Evolutionary conservation across 1,140 invertebrate genomes (phyloP).

Genomic region (Tetranychus urticae): DNA sequence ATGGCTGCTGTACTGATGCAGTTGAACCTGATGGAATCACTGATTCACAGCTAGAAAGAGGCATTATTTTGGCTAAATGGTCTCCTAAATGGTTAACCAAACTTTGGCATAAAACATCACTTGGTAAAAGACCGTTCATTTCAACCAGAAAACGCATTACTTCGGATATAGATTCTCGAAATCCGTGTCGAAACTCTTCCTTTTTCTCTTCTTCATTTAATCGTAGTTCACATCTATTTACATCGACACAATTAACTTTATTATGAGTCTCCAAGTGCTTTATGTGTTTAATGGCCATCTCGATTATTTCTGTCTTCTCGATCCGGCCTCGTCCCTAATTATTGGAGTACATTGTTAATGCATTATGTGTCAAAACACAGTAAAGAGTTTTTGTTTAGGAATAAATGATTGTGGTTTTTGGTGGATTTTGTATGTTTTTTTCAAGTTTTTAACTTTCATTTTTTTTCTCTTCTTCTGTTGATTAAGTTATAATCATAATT

Average conservation of each 20-base stretch:
- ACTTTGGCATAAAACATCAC: constrained; percentile 52
- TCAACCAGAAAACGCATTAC: constrained; percentile 68
- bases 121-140: constrained; percentile 45
- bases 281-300: constrained; percentile 86
- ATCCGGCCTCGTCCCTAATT: constrained; percentile 55
- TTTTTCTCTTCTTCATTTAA: not conserved
- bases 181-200: constrained; percentile 44
- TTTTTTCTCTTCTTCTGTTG: no score
- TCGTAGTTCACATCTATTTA: not conserved
- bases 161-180: constrained; percentile 69
- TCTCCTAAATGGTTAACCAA: constrained; percentile 57
- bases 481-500: no score
- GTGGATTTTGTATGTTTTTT: no score
- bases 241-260: not conserved
- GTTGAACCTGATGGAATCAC: not conserved
- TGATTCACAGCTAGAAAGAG: not conserved
- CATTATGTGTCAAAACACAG: not conserved
- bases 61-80: constrained; percentile 41
- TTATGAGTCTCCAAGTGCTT: constrained; percentile 44
- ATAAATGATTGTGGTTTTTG: not conserved
- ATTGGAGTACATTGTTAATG: not conserved
- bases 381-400: not conserved
- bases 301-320: constrained; percentile 93
- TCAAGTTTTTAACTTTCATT: no score
- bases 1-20: not conserved